These are phyloP conservation scores for Pica pica DNA, from an alignment of 2,113 vertebrate species.

Conservation along the genomic window DNA sequence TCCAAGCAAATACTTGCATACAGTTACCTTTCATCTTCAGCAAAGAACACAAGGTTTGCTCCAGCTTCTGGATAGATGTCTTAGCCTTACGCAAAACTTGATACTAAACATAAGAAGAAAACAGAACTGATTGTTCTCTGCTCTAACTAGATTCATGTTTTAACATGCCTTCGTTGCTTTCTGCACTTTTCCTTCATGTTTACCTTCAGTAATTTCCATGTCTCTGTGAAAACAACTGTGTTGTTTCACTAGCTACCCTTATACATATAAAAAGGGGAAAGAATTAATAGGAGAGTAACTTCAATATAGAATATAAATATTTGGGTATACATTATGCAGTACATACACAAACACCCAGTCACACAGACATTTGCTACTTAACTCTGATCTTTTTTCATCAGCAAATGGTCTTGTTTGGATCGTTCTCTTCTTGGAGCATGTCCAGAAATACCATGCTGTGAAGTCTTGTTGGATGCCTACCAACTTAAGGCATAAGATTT, in stretches of 20 bases:
- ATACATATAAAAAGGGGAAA: neutral
- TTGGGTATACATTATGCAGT: neutral
- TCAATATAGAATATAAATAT: neutral
- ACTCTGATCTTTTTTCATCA: neutral
- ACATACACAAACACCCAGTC: neutral
- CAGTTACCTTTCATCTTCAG: constrained; percentile 80
- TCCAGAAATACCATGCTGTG: neutral
- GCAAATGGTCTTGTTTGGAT: neutral
- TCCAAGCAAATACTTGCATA: neutral
- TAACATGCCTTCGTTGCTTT: neutral
- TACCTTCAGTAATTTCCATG: neutral
- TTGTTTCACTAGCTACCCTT: neutral
- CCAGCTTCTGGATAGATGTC: constrained; percentile 75
- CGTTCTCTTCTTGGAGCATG: neutral
- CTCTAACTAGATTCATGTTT: neutral
- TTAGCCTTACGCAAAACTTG: constrained; percentile 79
- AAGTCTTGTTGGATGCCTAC: neutral
- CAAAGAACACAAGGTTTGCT: constrained; percentile 73
- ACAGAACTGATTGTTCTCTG: neutral
- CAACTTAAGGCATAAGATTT: neutral
- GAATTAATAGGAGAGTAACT: neutral
- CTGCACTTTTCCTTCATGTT: neutral
- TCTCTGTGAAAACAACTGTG: neutral
- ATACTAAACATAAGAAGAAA: constrained; percentile 73
- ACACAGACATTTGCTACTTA: neutral